Percentiles rank a stretch among this genome's conserved stretches.
phyloP scores from a whole-genome alignment of 2,888 invertebrate species.

The Agelastica alni region DNA sequence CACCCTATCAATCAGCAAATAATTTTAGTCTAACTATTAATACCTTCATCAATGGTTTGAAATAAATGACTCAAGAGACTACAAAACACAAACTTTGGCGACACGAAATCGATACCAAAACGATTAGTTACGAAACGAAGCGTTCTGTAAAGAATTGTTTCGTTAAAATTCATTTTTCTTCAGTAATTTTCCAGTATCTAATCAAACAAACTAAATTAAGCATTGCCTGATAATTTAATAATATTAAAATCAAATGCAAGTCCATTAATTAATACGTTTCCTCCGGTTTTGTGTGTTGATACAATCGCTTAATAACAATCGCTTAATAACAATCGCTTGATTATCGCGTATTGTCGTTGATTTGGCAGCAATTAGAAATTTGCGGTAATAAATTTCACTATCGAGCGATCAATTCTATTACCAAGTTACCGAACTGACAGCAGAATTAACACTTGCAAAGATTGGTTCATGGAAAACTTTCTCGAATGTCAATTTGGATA shows the following conservation, averaged over 20 bases:
- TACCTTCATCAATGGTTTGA: no score
- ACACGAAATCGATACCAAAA: no score
- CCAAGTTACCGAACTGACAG: slow-evolving; percentile 22
- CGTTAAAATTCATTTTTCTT: no score
- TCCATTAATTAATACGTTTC: slow-evolving; percentile 1
- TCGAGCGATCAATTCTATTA: slow-evolving; percentile 26
- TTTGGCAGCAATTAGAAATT: slow-evolving; percentile 27
- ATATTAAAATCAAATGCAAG: not conserved
- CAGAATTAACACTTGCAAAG: slow-evolving; percentile 24
- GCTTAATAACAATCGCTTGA: not conserved
- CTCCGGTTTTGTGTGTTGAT: not conserved
- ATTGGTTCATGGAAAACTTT: slow-evolving; percentile 23
- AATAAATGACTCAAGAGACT: no score
- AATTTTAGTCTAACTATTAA: no score
- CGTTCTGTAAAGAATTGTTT: no score
- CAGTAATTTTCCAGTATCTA: no score
- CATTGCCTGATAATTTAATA: not conserved
- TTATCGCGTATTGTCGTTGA: not conserved
- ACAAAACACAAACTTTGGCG: no score
- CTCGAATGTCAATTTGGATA: slow-evolving; percentile 9
- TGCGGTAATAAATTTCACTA: slow-evolving; percentile 21
- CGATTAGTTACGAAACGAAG: no score
- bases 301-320: slow-evolving; percentile 3
- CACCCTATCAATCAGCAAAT: no score
- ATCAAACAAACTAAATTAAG: not conserved